Evolutionary conservation across 23 tunicate genomes (phyloP).

Genomic region (Halocynthia roretzi): DNA sequence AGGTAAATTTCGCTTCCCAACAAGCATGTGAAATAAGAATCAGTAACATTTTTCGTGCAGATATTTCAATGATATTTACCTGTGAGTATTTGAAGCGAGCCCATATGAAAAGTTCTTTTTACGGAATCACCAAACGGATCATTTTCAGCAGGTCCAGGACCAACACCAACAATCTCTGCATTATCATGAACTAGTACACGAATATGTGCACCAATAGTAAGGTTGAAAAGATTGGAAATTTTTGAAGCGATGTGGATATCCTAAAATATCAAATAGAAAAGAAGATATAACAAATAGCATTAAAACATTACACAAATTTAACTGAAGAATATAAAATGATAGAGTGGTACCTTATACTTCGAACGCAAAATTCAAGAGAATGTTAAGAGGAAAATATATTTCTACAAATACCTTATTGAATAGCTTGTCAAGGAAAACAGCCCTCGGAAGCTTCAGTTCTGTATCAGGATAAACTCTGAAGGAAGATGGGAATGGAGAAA

Average conservation of each 20-base stretch:
- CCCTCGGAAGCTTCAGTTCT: not conserved
- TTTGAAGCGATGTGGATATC: conserved; percentile 8
- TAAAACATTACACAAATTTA: too few relatives aligned
- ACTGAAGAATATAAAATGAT: too few relatives aligned
- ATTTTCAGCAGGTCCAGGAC: not conserved
- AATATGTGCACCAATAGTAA: conserved; percentile 18
- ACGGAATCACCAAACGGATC: not conserved
- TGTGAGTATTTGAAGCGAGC: conserved; percentile 9
- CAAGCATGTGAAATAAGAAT: too few relatives aligned
- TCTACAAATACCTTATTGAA: not conserved
- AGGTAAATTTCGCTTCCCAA: too few relatives aligned
- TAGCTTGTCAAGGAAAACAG: conserved; percentile 10
- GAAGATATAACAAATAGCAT: too few relatives aligned
- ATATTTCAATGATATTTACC: not conserved
- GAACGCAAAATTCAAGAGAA: too few relatives aligned
- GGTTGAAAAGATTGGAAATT: conserved; percentile 15
- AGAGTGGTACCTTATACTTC: too few relatives aligned
- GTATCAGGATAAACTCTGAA: conserved; percentile 23
- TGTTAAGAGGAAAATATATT: too few relatives aligned
- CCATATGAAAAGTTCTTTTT: not conserved
- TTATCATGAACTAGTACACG: conserved; percentile 9
- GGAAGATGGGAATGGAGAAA: conserved; percentile 14
- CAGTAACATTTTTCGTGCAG: too few relatives aligned
- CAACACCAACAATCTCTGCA: not conserved
- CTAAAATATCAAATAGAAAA: conserved; percentile 1